Percentiles rank a stretch among this genome's conserved stretches.
Conservation (phyloP, 2,888 invertebrate genomes). For the Melinaea menophilus region DNA sequence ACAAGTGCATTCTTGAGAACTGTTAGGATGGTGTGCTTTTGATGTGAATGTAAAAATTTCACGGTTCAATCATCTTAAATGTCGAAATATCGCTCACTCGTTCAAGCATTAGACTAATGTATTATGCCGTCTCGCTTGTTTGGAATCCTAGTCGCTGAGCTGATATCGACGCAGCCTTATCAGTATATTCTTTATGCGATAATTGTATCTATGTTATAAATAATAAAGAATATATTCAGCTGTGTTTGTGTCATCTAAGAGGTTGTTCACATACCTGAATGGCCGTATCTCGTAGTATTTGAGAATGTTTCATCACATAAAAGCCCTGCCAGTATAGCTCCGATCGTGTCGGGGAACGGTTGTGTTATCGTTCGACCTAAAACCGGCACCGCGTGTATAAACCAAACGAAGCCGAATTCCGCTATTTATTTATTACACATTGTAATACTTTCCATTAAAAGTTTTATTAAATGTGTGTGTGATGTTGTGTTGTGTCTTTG, state of each 20-base stretch:
- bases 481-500: constrained; percentile 36
- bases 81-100: constrained; percentile 48
- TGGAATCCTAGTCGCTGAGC: constrained; percentile 71
- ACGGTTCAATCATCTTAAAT: constrained; percentile 71
- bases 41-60: constrained; percentile 70
- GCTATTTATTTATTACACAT: constrained; percentile 41
- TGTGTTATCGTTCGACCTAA: constrained; percentile 33
- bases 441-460: constrained; percentile 57
- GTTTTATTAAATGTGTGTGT: constrained; percentile 61
- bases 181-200: constrained; percentile 43
- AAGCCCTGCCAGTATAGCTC: constrained; percentile 57
- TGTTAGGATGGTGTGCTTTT: constrained; percentile 64
- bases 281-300: constrained; percentile 71
- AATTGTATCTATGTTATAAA: constrained; percentile 43
- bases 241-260: constrained; percentile 46
- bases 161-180: constrained; percentile 77
- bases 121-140: constrained; percentile 48
- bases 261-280: constrained; percentile 74
- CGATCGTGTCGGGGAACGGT: constrained; percentile 35
- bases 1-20: constrained; percentile 36
- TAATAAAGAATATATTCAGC: constrained; percentile 49
- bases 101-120: constrained; percentile 34
- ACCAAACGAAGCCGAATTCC: constrained; percentile 35
- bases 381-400: constrained; percentile 54
- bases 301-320: constrained; percentile 63